phyloP scores from a whole-genome alignment of 2,113 vertebrate species.

The Glaucomys volans region DNA sequence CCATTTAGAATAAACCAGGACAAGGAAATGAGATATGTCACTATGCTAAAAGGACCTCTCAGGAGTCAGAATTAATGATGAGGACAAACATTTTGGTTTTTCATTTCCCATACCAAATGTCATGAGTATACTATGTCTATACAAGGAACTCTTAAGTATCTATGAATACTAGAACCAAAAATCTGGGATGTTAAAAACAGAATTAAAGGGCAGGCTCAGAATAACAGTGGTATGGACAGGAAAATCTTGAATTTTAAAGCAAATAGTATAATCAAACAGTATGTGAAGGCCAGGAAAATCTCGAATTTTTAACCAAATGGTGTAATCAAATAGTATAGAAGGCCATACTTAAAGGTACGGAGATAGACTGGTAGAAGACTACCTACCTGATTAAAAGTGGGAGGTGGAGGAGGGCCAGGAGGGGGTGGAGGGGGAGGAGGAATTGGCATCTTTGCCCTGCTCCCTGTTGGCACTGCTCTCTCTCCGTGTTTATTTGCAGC shows the following conservation, averaged over 20 bases:
- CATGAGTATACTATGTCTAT: not conserved
- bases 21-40: not conserved
- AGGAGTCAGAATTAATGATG: not conserved
- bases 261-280: not conserved
- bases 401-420: conserved; percentile 94
- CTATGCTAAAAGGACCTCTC: not conserved
- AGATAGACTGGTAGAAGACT: not conserved
- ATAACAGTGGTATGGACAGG: not conserved
- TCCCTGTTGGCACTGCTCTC: conserved; percentile 78
- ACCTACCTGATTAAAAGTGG: conserved; percentile 92
- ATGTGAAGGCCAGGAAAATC: too few species aligned
- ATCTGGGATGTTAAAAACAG: not conserved
- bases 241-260: not conserved
- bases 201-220: not conserved
- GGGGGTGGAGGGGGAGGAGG: conserved; percentile 94
- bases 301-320: not conserved
- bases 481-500: conserved; percentile 77
- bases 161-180: not conserved
- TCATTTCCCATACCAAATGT: not conserved
- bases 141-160: not conserved
- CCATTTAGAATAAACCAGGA: not conserved
- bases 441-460: conserved; percentile 93
- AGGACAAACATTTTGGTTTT: not conserved
- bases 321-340: too few species aligned
- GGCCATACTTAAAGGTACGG: not conserved